These are phyloP conservation scores for Xylota segnis DNA, from an alignment of 2,888 invertebrate species.

Conservation along the genomic window DNA sequence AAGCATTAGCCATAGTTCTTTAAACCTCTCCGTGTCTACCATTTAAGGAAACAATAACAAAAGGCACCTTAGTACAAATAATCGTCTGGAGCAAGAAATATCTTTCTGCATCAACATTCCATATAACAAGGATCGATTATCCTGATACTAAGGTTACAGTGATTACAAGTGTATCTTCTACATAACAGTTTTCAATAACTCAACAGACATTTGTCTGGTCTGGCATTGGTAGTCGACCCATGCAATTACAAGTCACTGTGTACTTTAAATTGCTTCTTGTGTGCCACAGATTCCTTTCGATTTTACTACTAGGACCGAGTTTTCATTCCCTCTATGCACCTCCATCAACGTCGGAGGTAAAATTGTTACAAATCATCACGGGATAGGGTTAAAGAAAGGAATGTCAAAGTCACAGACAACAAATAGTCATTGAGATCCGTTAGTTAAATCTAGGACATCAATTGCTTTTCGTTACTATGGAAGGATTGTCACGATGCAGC, in stretches of 20 bases:
- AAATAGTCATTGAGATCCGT: neutral
- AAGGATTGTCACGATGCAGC: neutral
- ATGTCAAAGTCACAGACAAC: neutral
- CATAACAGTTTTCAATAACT: neutral
- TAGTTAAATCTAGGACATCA: neutral
- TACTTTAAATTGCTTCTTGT: constrained; percentile 1
- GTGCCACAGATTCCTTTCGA: neutral
- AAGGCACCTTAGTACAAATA: too few species aligned
- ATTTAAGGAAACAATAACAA: too few species aligned
- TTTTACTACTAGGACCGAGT: neutral
- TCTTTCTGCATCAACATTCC: too few species aligned
- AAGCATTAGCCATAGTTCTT: neutral
- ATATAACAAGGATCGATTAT: too few species aligned
- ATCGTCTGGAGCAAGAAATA: too few species aligned
- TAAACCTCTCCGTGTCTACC: too few species aligned
- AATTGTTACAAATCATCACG: neutral
- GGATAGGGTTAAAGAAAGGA: neutral
- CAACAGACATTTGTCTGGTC: neutral
- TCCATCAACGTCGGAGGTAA: neutral
- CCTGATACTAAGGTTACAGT: neutral
- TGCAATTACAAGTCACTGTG: neutral
- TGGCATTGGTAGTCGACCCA: neutral
- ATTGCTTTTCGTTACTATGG: neutral
- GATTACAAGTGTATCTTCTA: neutral
- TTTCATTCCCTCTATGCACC: neutral